Conservation (phyloP, 2,888 invertebrate species). For the Thymelicus lineola region DNA sequence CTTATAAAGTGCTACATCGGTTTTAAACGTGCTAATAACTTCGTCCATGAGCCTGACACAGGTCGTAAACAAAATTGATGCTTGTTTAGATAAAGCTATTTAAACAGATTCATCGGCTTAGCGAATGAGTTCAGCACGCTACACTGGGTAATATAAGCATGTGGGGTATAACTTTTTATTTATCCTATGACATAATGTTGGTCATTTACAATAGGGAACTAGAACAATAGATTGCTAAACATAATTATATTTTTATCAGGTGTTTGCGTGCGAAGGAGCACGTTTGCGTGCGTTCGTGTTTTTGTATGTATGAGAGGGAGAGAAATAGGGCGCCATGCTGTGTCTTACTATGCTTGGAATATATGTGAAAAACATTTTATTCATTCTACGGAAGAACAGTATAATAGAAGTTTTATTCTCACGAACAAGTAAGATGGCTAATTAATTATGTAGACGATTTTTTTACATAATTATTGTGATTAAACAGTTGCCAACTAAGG, state of each 20-base stretch:
- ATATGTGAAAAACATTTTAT: neutral
- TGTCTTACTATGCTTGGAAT: too few relatives aligned
- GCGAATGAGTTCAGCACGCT: slow-evolving; percentile 6
- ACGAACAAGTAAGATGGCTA: neutral
- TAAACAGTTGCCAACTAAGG: neutral
- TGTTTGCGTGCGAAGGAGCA: neutral
- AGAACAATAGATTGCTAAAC: too few relatives aligned
- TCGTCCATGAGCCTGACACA: slow-evolving; percentile 37
- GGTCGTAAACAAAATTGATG: slow-evolving; percentile 12
- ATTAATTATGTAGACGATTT: neutral
- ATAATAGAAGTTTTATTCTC: neutral
- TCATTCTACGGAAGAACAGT: neutral
- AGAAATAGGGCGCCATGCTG: too few relatives aligned
- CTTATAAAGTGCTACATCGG: slow-evolving; percentile 2
- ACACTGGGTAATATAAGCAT: neutral
- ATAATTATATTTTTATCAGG: neutral
- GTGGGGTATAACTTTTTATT: neutral
- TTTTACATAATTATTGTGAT: slow-evolving; percentile 1
- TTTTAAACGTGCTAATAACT: slow-evolving; percentile 37
- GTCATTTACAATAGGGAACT: too few relatives aligned
- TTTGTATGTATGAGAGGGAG: too few relatives aligned
- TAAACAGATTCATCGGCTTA: slow-evolving; percentile 14
- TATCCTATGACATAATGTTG: too few relatives aligned
- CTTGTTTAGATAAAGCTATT: slow-evolving; percentile 29
- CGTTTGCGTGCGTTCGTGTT: neutral